These are phyloP conservation scores for Sceloporus undulatus DNA, from an alignment of 2,113 vertebrate species.

Conservation along the genomic window DNA sequence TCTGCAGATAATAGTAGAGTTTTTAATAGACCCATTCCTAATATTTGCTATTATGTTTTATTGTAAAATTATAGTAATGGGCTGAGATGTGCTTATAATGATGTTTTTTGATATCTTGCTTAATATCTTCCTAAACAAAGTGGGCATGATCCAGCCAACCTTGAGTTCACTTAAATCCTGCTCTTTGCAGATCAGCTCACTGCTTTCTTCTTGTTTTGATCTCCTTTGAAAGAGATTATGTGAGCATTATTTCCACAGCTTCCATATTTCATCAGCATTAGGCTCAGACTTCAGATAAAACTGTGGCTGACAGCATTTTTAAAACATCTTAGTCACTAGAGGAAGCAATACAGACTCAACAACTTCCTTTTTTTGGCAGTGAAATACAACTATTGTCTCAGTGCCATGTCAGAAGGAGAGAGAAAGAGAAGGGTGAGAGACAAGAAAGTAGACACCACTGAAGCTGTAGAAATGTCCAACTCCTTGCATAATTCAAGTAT, in stretches of 20 bases:
- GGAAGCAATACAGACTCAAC: conserved; percentile 36
- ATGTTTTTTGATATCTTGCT: neutral
- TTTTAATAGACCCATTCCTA: neutral
- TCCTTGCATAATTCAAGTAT: neutral
- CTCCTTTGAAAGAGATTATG: neutral
- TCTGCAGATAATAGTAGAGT: neutral
- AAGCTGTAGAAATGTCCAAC: neutral
- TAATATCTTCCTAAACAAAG: neutral
- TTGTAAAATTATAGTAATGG: neutral
- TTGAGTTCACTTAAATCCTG: neutral
- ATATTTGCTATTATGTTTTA: neutral
- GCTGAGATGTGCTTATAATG: neutral
- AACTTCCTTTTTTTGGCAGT: conserved; percentile 26
- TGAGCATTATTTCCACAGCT: neutral
- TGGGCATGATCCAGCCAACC: neutral
- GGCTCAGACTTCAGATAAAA: neutral
- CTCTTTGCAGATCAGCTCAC: neutral
- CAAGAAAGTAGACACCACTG: neutral
- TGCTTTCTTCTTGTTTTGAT: neutral
- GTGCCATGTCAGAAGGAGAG: neutral
- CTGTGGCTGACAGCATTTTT: neutral
- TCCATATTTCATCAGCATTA: neutral
- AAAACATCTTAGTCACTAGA: neutral
- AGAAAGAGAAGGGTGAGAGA: neutral
- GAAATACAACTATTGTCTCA: conserved; percentile 12